Evolutionary conservation across 2,888 invertebrate species (phyloP).

Genomic region (Ormia ochracea): DNA sequence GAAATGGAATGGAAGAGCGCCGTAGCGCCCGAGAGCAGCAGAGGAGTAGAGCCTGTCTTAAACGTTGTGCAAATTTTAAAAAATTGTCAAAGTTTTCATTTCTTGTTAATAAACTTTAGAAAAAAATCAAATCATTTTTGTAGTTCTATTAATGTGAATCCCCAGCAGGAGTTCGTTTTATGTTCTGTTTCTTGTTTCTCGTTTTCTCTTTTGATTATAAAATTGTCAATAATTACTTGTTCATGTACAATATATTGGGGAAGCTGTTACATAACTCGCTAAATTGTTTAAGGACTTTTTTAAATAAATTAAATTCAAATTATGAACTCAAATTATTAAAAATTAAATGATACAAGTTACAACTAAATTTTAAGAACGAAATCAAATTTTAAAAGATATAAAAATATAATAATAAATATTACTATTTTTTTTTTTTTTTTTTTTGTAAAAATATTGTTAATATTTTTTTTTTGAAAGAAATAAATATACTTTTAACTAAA

Average conservation of each 20-base stretch:
- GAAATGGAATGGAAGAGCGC: neutral
- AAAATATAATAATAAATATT: conserved; percentile 6
- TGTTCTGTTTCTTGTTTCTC: conserved; percentile 1
- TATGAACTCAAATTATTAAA: conserved; percentile 1
- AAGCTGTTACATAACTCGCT: conserved; percentile 63
- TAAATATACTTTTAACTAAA: conserved; percentile 37
- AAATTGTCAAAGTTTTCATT: conserved; percentile 71
- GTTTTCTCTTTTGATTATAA: conserved; percentile 37
- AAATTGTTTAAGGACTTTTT: conserved; percentile 53
- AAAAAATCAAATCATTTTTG: conserved; percentile 74
- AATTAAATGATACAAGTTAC: neutral
- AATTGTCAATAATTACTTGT: conserved; percentile 31
- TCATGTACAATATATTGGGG: conserved; percentile 31
- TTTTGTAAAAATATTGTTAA: conserved; percentile 33
- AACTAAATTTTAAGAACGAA: neutral
- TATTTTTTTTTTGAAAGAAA: neutral
- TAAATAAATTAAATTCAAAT: conserved; percentile 26
- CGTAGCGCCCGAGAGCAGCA: neutral
- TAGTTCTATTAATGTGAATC: conserved; percentile 33
- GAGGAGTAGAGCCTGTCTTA: neutral
- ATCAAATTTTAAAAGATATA: neutral
- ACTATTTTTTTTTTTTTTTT: too few species aligned
- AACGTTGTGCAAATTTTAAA: conserved; percentile 66
- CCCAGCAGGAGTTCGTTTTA: conserved; percentile 4
- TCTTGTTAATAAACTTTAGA: conserved; percentile 69